Evolutionary conservation across 2,888 invertebrate genomes (phyloP).

Genomic region (Zootermopsis nevadensis): DNA sequence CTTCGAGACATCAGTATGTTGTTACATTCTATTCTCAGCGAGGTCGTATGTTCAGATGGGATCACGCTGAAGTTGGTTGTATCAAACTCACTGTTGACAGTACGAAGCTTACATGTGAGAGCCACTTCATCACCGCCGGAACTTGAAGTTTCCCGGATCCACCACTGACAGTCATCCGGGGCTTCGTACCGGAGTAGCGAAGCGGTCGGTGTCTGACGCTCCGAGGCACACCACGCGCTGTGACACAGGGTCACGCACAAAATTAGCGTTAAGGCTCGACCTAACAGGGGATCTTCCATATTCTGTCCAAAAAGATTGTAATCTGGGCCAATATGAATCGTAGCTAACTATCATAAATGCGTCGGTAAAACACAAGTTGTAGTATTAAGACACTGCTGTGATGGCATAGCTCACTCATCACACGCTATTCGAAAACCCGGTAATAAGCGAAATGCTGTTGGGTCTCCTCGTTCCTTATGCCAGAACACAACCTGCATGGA

Average conservation of each 20-base stretch:
- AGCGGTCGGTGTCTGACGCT: slow-evolving; percentile 55
- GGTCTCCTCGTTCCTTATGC: not conserved
- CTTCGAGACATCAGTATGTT: slow-evolving; percentile 84
- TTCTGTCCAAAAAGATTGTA: not conserved
- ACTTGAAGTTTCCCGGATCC: slow-evolving; percentile 69
- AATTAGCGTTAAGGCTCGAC: not conserved
- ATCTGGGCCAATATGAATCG: not conserved
- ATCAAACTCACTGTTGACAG: slow-evolving; percentile 88
- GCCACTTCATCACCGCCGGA: slow-evolving; percentile 73
- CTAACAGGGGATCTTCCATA: not conserved
- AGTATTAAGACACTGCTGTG: not conserved
- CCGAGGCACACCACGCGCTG: slow-evolving; percentile 34
- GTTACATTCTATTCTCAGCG: slow-evolving; percentile 82
- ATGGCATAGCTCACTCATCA: not conserved
- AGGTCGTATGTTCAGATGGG: slow-evolving; percentile 84
- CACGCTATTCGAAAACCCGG: not conserved
- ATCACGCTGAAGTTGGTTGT: slow-evolving; percentile 90
- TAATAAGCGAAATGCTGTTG: not conserved
- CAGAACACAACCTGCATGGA: slow-evolving; percentile 15
- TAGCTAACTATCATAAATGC: not conserved
- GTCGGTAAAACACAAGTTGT: not conserved
- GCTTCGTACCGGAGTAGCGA: slow-evolving; percentile 76
- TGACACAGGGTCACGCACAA: not conserved
- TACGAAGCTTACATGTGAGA: slow-evolving; percentile 81
- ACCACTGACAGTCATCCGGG: slow-evolving; percentile 88